Conservation (phyloP, 2,113 vertebrate genomes). For the Elanus axillaris region DNA sequence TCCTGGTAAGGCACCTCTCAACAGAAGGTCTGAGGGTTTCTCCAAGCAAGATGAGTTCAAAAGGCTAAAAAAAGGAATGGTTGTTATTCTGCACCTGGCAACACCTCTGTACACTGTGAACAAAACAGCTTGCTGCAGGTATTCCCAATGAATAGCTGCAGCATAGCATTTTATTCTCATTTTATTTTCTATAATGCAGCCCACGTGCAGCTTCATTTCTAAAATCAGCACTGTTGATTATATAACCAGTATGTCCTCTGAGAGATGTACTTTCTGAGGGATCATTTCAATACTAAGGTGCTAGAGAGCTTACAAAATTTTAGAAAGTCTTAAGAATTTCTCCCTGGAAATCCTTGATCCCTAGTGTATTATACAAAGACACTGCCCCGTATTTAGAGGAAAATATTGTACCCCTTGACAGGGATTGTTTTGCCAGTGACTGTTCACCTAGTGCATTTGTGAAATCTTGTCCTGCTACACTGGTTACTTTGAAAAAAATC, state of each 20-base stretch:
- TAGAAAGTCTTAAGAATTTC: background rate
- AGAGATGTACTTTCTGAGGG: background rate
- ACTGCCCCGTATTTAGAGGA: background rate
- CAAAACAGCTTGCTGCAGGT: background rate
- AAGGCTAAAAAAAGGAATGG: background rate
- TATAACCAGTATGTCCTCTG: background rate
- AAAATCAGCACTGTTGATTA: background rate
- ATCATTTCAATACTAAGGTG: background rate
- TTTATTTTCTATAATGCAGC: background rate
- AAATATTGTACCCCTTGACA: background rate
- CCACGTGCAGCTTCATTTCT: background rate
- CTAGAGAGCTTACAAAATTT: background rate
- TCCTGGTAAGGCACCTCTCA: background rate
- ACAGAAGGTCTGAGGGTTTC: background rate
- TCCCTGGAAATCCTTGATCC: background rate
- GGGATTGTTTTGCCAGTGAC: background rate
- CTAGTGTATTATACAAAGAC: background rate
- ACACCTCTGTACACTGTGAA: background rate
- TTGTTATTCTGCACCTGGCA: background rate
- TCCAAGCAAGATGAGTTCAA: background rate
- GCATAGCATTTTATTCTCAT: background rate
- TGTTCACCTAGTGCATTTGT: background rate
- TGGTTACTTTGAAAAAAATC: background rate
- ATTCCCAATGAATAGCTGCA: background rate
- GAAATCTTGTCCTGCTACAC: background rate